Percentiles rank a stretch among this genome's conserved stretches.
Conservation (phyloP, 2,113 vertebrate genomes). For the Lanius collurio region DNA sequence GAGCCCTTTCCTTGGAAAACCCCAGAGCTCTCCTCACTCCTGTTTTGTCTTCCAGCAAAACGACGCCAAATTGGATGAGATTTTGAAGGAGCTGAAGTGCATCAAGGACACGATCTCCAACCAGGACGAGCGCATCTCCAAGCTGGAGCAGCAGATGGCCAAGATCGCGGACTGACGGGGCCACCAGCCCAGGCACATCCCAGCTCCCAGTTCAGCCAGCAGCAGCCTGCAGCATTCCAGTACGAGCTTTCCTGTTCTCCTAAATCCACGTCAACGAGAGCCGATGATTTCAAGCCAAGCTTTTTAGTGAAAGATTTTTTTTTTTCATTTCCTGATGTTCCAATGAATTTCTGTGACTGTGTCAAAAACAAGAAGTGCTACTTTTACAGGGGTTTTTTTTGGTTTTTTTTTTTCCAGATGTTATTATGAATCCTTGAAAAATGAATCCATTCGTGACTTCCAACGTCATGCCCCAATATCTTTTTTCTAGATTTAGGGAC, state of each 20-base stretch:
- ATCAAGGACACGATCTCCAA: conserved; percentile 92
- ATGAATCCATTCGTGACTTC: conserved; percentile 48
- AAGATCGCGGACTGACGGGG: conserved; percentile 85
- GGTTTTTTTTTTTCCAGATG: not conserved
- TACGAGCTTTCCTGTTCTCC: conserved; percentile 77
- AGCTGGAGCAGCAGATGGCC: conserved; percentile 94
- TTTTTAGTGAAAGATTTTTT: conserved; percentile 72
- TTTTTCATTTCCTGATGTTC: conserved; percentile 61
- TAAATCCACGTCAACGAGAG: conserved; percentile 61
- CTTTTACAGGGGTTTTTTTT: conserved; percentile 25
- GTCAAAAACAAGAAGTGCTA: conserved; percentile 70
- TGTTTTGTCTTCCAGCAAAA: conserved; percentile 77
- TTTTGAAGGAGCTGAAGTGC: conserved; percentile 92
- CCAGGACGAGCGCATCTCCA: conserved; percentile 93
- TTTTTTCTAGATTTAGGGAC: conserved; percentile 71
- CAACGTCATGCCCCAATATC: conserved; percentile 58
- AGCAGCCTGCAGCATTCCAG: conserved; percentile 82
- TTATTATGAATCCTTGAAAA: conserved; percentile 47
- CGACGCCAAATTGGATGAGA: conserved; percentile 93
- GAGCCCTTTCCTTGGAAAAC: not conserved
- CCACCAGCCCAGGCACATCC: conserved; percentile 75
- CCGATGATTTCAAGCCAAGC: conserved; percentile 68
- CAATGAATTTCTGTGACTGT: conserved; percentile 76
- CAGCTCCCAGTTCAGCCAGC: conserved; percentile 63
- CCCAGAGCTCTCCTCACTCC: not conserved